A percentile compares a stretch with the other conserved stretches of the same genome.
Conservation (phyloP, 2,888 invertebrate species). For the Elegia similella region DNA sequence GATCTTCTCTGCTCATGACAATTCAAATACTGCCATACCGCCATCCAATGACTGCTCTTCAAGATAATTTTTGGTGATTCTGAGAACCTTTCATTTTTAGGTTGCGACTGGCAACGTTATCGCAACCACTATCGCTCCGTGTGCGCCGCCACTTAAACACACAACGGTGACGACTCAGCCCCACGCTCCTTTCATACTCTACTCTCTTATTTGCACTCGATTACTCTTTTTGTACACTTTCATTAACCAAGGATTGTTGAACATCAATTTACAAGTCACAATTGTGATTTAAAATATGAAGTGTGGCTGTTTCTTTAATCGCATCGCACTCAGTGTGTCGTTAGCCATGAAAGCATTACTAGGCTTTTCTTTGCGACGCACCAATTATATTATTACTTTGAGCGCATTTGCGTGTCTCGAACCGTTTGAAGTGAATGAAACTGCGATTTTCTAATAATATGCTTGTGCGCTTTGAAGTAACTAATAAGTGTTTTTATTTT, state of each 20-base stretch:
- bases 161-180: constrained; percentile 74
- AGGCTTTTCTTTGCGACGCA: constrained; percentile 9
- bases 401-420: background rate
- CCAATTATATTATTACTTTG: constrained; percentile 11
- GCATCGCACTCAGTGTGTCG: constrained; percentile 25
- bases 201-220: constrained; percentile 78
- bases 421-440: background rate
- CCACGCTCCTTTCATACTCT: constrained; percentile 65
- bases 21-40: no score
- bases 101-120: background rate
- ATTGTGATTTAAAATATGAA: constrained; percentile 52
- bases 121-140: background rate
- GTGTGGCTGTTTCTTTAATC: constrained; percentile 47
- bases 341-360: constrained; percentile 23
- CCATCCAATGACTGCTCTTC: no score
- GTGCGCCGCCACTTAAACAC: constrained; percentile 62
- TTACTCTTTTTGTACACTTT: constrained; percentile 72
- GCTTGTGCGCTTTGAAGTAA: background rate
- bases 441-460: constrained; percentile 4
- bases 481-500: background rate
- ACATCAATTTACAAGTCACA: constrained; percentile 62
- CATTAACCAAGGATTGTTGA: constrained; percentile 71
- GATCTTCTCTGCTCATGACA: no score
- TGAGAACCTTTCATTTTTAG: background rate
- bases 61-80: no score